Base-by-base conservation (phyloP, 2,888 invertebrate genomes). In the Lepidochrysops patricia region DNA sequence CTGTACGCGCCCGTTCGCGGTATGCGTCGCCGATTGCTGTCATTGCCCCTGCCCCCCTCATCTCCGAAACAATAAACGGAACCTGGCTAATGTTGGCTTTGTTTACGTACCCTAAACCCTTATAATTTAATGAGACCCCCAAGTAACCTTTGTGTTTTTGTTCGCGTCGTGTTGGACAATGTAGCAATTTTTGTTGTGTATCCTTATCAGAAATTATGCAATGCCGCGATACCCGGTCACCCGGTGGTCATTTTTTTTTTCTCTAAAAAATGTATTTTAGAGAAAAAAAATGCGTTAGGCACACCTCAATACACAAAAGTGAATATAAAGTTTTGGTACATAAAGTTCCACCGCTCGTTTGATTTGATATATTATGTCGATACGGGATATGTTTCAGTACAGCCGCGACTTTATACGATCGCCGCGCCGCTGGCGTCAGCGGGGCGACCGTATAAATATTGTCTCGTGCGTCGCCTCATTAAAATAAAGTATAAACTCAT, bases 1-100 rank as follows among this genome's bases (percentile, higher is more conserved):
- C 73, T 72, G 66, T 43, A 60, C 34, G 61, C 62, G 59, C n/a
- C n/a, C n/a, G n/a, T n/a, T n/a, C n/a, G n/a, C 69, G 72, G 68
- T 72, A 73, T 72, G 71, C 72, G 75, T 72, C 60, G 64, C 70
- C 76, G 76, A 82, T 81, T 74, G 73, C 79, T 81, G 82, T 80
- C 81, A 82, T 84, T 82, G 79, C 80, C 78, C 81, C 68, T 74
- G 69, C 64, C 69, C 75, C 77, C 75, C 77, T 63, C 74, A 70
- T 71, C 67, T 71, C 73, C 76, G 70, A 79, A 82, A 84, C 81
- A 84, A 83, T 83, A 76, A 76, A 73, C 77, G 76, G 77, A 77
- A 76, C 77, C 73, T 77, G 72, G 74, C 72, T 75, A 78, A 76
- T 76, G 75, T 66, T 73, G 68, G 72, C 68, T 62, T 66, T 64